Percentiles rank a stretch among this genome's conserved stretches.
These are phyloP conservation scores for Pemphigus obesinymphae DNA, from an alignment of 1,140 invertebrate genomes.

Conservation along the genomic window DNA sequence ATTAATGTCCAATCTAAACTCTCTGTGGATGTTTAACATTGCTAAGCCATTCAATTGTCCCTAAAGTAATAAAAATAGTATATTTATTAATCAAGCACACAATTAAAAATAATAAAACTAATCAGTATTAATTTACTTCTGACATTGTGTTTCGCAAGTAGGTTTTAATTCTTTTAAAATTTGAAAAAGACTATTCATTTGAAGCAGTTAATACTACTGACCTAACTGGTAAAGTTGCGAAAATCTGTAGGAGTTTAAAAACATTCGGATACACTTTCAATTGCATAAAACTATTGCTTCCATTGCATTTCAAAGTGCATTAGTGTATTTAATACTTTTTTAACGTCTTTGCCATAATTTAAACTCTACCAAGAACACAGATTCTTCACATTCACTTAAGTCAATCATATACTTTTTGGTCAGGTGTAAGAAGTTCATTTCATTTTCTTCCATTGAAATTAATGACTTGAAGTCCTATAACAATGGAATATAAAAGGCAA, in stretches of 20 bases:
- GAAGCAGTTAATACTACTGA: not conserved
- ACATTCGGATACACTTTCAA: not conserved
- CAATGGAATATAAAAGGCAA: not conserved
- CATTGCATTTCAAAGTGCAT: not conserved
- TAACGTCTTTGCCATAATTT: not conserved
- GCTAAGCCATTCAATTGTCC: not conserved
- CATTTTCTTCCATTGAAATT: not conserved
- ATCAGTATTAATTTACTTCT: not conserved
- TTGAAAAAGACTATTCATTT: not conserved
- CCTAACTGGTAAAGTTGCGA: not conserved
- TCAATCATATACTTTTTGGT: not conserved
- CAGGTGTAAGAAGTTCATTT: not conserved
- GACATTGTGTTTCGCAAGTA: no score
- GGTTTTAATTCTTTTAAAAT: not conserved
- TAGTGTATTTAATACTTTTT: not conserved
- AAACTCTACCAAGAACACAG: not conserved
- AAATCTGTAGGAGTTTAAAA: not conserved
- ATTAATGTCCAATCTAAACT: no score
- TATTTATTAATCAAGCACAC: not conserved
- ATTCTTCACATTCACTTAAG: not conserved
- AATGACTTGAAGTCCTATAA: constrained; percentile 10
- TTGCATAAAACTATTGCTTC: not conserved
- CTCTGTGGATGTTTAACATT: not conserved
- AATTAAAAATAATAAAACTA: not conserved
- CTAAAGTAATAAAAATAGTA: not conserved